Evolutionary conservation across 2,113 vertebrate species (phyloP).

Genomic region (Kryptolebias marmoratus): DNA sequence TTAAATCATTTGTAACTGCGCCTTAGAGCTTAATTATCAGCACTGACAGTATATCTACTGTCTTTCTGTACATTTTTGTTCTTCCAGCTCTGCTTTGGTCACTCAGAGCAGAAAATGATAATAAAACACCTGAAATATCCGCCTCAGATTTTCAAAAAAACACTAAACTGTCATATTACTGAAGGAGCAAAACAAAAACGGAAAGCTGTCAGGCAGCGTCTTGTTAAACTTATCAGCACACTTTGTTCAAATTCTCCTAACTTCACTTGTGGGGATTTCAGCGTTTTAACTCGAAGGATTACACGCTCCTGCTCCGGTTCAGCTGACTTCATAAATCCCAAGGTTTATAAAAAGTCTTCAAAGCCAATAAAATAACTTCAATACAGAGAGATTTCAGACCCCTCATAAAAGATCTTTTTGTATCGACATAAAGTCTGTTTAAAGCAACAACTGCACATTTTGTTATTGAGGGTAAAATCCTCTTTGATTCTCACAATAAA

Average conservation of each 20-base stretch:
- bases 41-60: too few species aligned
- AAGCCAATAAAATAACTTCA: slow-evolving; percentile 9
- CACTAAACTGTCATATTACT: too few species aligned
- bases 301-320: background rate
- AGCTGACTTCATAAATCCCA: background rate
- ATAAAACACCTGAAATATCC: too few species aligned
- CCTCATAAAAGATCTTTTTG: background rate
- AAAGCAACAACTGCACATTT: background rate
- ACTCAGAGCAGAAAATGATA: too few species aligned
- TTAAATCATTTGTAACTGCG: too few species aligned
- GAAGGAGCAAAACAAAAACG: too few species aligned
- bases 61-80: too few species aligned
- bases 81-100: too few species aligned
- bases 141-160: background rate
- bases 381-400: background rate
- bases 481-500: slow-evolving; percentile 21
- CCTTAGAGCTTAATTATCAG: too few species aligned
- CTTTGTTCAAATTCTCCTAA: too few species aligned
- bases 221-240: background rate
- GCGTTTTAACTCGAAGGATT: background rate
- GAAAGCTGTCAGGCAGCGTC: too few species aligned
- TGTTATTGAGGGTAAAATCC: slow-evolving; percentile 1
- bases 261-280: background rate
- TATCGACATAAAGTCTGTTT: background rate
- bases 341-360: slow-evolving; percentile 12